Percentiles rank a stretch among this genome's conserved stretches.
phyloP scores from a whole-genome alignment of 2,113 vertebrate genomes.

The Neogobius melanostomus region DNA sequence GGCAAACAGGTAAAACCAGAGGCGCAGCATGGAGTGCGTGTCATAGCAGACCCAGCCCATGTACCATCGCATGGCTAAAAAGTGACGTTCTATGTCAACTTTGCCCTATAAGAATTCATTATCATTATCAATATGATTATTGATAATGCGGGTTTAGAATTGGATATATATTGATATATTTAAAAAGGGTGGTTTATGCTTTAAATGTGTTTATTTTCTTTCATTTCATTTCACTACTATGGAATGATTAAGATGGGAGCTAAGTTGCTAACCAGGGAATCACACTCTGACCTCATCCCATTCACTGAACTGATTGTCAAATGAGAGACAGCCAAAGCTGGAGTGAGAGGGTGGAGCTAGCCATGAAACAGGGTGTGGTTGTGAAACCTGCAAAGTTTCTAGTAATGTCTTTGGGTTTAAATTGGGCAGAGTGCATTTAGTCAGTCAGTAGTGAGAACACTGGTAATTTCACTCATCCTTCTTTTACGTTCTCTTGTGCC shows the following conservation, averaged over 20 bases:
- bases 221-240: constrained; percentile 30
- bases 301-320: constrained; percentile 56
- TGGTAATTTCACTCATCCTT: constrained; percentile 11
- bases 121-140: not conserved
- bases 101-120: constrained; percentile 39
- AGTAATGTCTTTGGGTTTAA: constrained; percentile 63
- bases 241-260: constrained; percentile 12
- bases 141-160: not conserved
- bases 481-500: not conserved
- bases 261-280: constrained; percentile 26
- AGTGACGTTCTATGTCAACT: constrained; percentile 47
- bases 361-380: constrained; percentile 74
- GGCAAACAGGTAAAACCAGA: constrained; percentile 74
- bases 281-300: constrained; percentile 38
- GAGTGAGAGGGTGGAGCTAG: constrained; percentile 58
- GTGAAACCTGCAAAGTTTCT: constrained; percentile 65
- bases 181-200: not conserved
- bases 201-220: not conserved
- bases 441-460: constrained; percentile 31
- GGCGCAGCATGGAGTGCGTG: constrained; percentile 40
- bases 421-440: constrained; percentile 47
- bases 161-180: too few species aligned
- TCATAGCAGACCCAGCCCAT: constrained; percentile 28
- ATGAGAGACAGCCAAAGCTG: constrained; percentile 46
- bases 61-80: constrained; percentile 40